Evolutionary conservation across 2,797 vertebrate species (phyloP), one percentile per base, ranked within the genome.

Genomic region (Tinamus major): DNA sequence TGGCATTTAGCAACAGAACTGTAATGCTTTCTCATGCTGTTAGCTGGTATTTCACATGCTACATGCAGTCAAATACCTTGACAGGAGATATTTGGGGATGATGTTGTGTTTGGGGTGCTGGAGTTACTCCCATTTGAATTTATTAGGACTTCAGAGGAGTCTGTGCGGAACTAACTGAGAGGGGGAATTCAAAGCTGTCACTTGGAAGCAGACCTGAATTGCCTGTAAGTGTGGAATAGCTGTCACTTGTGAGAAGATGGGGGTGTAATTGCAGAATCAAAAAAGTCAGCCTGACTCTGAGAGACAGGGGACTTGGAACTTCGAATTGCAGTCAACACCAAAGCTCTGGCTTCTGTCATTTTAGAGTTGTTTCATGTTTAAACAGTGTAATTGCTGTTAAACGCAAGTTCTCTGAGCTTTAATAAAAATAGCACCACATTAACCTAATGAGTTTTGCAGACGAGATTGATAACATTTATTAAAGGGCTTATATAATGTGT

Each of bases 381-480:
- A 88, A 23, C 80, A 58, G 56, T 21, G 75, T 86, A 88, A 89
- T 92, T 90, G 77, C 77, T 1, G 3, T 42, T 87, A 93, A 94
- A 86, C 0, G 2, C 59, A 33, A 85, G 46, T 68, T 81, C 85
- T 64, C 77, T 56, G 42, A 64, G 85, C 77, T 91, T 93, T 77
- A 89, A 89, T 93, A 91, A 89, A 90, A 96, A 95, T 89, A 95
- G 63, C 87, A 88, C 11, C 85, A 70, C 87, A 87, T 96, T 96
- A 95, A 94, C 85, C 78, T 93, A 94, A 94, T 0, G 39, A 91
- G 61, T 53, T 95, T 64, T 92, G 72, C 74, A 53, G 85, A 17
- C 0, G 2, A 69, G 51, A 91, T 88, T 92, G 94, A 81, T 93
- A 93, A 86, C 82, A 17, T 90, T 91, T 91, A 93, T 96, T 92